These are phyloP conservation scores for Bubo blakistoni DNA, from an alignment of 2,113 vertebrate species.

Conservation along the genomic window DNA sequence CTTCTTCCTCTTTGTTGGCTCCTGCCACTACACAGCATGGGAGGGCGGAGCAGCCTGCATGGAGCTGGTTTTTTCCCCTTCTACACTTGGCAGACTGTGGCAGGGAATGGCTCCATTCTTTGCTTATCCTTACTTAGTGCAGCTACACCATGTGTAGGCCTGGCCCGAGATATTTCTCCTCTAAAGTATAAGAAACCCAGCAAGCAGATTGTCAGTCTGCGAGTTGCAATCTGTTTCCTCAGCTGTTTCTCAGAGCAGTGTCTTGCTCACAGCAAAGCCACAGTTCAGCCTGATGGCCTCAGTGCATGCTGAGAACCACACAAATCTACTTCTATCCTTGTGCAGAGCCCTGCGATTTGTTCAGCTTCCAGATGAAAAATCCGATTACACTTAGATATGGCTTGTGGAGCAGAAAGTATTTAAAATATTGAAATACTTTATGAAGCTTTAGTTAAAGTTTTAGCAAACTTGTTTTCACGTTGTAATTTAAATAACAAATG, in stretches of 20 bases:
- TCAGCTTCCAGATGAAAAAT: neutral
- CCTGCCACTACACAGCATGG: constrained; percentile 12
- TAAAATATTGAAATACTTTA: neutral
- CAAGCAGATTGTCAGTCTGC: constrained; percentile 54
- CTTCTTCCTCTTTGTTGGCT: constrained; percentile 23
- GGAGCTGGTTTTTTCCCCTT: neutral
- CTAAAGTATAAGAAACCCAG: constrained; percentile 4
- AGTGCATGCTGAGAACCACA: neutral
- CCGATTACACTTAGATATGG: neutral
- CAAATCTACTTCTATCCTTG: neutral
- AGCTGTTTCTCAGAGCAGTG: constrained; percentile 47
- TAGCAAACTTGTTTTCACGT: neutral
- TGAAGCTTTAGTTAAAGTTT: neutral
- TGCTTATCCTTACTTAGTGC: neutral
- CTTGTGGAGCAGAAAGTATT: neutral
- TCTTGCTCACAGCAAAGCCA: constrained; percentile 50
- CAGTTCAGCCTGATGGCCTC: constrained; percentile 33
- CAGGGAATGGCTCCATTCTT: constrained; percentile 6
- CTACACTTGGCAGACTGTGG: constrained; percentile 20
- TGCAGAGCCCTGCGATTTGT: neutral
- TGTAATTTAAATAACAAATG: neutral
- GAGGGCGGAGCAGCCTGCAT: neutral
- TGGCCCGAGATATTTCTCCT: constrained; percentile 44
- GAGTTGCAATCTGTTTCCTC: constrained; percentile 62
- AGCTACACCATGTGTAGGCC: neutral